phyloP scores from a whole-genome alignment of 2,113 vertebrate species.

The Cottus gobio region DNA sequence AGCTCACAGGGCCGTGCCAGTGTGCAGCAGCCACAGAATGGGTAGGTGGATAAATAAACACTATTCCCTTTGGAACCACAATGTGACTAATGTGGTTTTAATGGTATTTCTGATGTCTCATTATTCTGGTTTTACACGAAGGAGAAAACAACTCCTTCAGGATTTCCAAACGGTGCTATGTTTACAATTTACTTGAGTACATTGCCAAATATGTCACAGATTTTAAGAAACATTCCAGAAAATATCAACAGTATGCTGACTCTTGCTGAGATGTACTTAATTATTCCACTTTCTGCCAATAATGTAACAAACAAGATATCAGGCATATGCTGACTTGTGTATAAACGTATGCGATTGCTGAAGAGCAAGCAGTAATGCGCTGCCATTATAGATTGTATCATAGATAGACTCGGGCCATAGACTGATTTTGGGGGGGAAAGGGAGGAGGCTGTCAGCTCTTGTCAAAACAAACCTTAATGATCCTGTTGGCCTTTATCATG shows the following conservation, averaged over 20 bases:
- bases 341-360: neutral
- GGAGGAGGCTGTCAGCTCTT: conserved; percentile 9
- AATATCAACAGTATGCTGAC: conserved; percentile 13
- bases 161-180: conserved; percentile 13
- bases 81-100: conserved; percentile 56
- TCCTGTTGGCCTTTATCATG: neutral
- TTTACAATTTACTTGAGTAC: neutral
- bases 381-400: neutral
- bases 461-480: neutral
- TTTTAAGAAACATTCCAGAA: conserved; percentile 13
- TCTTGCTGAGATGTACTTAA: conserved; percentile 30
- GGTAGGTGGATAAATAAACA: conserved; percentile 87
- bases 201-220: conserved; percentile 28
- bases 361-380: neutral
- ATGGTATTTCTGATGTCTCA: conserved; percentile 35
- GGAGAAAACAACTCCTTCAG: conserved; percentile 24
- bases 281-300: conserved; percentile 1
- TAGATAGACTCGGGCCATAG: neutral
- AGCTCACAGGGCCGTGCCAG: conserved; percentile 73
- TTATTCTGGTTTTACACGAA: conserved; percentile 45
- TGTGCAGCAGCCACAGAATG: conserved; percentile 90
- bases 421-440: neutral
- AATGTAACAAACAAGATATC: neutral
- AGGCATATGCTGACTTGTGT: conserved; percentile 5
- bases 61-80: conserved; percentile 27